Evolutionary conservation across 2,888 invertebrate species (phyloP).

Genomic region (Polia nebulosa): DNA sequence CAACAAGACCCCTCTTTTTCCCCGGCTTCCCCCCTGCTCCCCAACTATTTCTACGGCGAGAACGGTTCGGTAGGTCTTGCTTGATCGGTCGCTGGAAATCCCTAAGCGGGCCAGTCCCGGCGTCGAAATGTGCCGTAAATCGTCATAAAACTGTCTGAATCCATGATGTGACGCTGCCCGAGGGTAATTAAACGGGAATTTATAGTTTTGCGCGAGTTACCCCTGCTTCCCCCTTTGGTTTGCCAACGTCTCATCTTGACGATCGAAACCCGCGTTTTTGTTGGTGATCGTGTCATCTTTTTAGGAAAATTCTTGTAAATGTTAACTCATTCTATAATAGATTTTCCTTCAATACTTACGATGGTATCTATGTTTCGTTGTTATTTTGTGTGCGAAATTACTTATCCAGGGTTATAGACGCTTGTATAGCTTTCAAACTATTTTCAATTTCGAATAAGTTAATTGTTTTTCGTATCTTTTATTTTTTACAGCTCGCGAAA

Average conservation of each 20-base stretch:
- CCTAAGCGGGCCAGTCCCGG: slow-evolving; percentile 84
- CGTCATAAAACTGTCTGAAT: slow-evolving; percentile 94
- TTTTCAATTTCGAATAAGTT: too few species aligned
- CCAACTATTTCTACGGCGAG: slow-evolving; percentile 22
- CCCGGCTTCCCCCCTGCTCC: slow-evolving; percentile 48
- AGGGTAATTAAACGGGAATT: slow-evolving; percentile 92
- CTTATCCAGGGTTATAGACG: too few species aligned
- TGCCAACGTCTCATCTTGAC: slow-evolving; percentile 75
- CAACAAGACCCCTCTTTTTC: slow-evolving; percentile 67
- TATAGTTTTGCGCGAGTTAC: slow-evolving; percentile 84
- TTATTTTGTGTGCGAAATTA: background rate
- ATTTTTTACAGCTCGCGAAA: too few species aligned
- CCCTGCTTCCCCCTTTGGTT: slow-evolving; percentile 77
- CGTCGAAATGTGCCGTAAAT: slow-evolving; percentile 91
- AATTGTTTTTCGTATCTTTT: too few species aligned
- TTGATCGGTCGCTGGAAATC: slow-evolving; percentile 76
- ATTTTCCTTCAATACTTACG: background rate
- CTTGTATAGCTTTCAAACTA: too few species aligned
- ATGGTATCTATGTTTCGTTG: background rate
- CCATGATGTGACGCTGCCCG: slow-evolving; percentile 93
- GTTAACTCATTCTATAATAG: background rate
- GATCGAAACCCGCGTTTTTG: slow-evolving; percentile 76
- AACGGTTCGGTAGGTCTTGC: slow-evolving; percentile 70
- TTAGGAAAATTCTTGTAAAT: slow-evolving; percentile 49
- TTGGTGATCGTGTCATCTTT: slow-evolving; percentile 70